Evolutionary conservation across 2,113 vertebrate species (phyloP).

Genomic region (Grantiella picta): DNA sequence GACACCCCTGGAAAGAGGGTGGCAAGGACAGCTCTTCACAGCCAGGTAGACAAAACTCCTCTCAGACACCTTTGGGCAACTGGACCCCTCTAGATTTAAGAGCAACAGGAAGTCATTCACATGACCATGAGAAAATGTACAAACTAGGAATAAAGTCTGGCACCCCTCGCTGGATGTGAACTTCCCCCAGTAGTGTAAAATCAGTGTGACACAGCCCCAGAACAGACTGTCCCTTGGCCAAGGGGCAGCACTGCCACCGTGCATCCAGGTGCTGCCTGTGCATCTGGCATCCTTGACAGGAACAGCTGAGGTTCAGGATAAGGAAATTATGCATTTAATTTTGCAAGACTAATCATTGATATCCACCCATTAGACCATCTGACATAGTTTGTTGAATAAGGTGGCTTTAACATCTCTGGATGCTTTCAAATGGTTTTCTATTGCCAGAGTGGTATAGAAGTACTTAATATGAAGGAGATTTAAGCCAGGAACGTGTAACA

Average conservation of each 20-base stretch:
- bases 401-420: background rate
- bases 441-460: background rate
- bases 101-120: background rate
- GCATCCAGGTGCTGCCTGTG: background rate
- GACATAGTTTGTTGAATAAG: background rate
- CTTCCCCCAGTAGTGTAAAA: background rate
- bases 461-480: background rate
- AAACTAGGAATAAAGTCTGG: background rate
- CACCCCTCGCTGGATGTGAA: background rate
- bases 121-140: background rate
- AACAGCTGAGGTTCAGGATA: background rate
- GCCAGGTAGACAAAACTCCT: background rate
- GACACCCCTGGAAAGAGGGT: background rate
- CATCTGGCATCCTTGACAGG: background rate
- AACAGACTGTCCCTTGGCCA: rapidly evolving
- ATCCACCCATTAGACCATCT: background rate
- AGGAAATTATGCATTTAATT: background rate
- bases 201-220: background rate
- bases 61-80: background rate
- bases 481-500: background rate
- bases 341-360: background rate
- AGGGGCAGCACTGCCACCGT: background rate
- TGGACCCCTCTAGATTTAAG: background rate
- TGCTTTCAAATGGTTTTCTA: background rate
- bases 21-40: background rate